Evolutionary conservation across 2,888 invertebrate species (phyloP).

Genomic region (Spisula solida): DNA sequence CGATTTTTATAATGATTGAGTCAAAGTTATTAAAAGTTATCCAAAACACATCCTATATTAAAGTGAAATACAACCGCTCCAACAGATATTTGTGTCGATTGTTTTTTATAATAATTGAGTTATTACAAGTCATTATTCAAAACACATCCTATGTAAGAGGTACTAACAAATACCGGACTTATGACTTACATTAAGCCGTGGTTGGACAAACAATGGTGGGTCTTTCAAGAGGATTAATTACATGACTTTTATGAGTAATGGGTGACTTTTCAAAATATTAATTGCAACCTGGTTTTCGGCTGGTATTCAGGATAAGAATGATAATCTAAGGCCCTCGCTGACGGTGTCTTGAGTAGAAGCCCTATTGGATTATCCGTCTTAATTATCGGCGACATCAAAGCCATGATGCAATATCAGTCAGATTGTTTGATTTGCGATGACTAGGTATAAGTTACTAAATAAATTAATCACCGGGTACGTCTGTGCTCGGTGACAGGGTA

Average conservation of each 20-base stretch:
- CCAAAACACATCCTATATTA: not conserved
- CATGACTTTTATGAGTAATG: slow-evolving; percentile 18
- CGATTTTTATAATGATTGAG: not conserved
- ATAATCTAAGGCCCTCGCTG: not conserved
- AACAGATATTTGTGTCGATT: not conserved
- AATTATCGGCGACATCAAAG: slow-evolving; percentile 23
- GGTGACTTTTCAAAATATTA: not conserved
- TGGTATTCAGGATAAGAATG: not conserved
- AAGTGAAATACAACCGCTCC: too few relatives aligned
- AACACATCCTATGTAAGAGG: not conserved
- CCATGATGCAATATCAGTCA: not conserved
- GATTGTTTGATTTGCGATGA: not conserved
- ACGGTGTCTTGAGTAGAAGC: not conserved
- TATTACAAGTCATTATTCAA: too few relatives aligned
- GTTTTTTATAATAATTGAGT: not conserved
- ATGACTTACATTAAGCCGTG: not conserved
- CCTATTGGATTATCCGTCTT: not conserved
- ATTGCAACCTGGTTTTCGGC: not conserved
- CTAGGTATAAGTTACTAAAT: not conserved
- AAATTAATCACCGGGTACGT: not conserved
- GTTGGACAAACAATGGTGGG: not conserved
- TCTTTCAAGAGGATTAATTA: not conserved
- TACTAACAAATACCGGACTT: not conserved
- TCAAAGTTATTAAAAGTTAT: not conserved
- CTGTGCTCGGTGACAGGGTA: not conserved